Evolutionary conservation across 2,888 invertebrate genomes (phyloP).

Genomic region (Pheosia tremula): DNA sequence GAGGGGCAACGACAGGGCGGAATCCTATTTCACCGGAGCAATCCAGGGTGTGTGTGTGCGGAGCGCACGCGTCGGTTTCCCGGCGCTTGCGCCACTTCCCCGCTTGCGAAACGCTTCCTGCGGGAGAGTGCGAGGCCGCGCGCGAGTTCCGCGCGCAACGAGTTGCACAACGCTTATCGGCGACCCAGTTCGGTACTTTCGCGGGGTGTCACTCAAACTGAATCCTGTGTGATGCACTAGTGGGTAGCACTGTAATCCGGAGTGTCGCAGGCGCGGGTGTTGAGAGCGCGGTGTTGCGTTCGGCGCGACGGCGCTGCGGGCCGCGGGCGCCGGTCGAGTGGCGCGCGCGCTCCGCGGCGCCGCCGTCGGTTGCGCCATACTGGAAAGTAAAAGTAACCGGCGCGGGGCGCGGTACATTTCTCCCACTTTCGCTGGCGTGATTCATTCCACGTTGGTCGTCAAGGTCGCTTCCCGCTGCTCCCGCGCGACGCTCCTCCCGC

Average conservation of each 20-base stretch:
- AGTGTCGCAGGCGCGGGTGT: constrained; percentile 62
- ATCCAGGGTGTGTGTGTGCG: constrained; percentile 68
- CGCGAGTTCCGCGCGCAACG: constrained; percentile 73
- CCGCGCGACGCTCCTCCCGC: constrained; percentile 57
- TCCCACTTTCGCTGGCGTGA: constrained; percentile 83
- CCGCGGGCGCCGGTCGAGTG: constrained; percentile 84
- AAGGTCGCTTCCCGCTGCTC: constrained; percentile 79
- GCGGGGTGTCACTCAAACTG: constrained; percentile 70
- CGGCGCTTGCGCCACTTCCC: constrained; percentile 82
- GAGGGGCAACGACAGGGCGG: constrained; percentile 52
- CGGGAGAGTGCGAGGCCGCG: constrained; percentile 81
- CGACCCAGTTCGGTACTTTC: constrained; percentile 77
- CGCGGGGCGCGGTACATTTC: constrained; percentile 81
- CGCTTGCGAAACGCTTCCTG: constrained; percentile 81
- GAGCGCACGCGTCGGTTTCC: constrained; percentile 71
- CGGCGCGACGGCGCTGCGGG: constrained; percentile 82
- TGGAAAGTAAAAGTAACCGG: constrained; percentile 83
- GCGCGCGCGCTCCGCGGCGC: constrained; percentile 73
- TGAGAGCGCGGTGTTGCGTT: constrained; percentile 56
- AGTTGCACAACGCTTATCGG: constrained; percentile 77
- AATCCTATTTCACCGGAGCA: constrained; percentile 60
- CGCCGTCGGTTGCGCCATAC: constrained; percentile 81
- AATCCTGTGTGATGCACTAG: constrained; percentile 75
- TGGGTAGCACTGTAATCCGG: constrained; percentile 80
- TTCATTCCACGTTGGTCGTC: constrained; percentile 66